Percentiles rank a stretch among this genome's conserved stretches.
Conservation (phyloP, 2,113 vertebrate species). For the Telmatochromis brichardi region DNA sequence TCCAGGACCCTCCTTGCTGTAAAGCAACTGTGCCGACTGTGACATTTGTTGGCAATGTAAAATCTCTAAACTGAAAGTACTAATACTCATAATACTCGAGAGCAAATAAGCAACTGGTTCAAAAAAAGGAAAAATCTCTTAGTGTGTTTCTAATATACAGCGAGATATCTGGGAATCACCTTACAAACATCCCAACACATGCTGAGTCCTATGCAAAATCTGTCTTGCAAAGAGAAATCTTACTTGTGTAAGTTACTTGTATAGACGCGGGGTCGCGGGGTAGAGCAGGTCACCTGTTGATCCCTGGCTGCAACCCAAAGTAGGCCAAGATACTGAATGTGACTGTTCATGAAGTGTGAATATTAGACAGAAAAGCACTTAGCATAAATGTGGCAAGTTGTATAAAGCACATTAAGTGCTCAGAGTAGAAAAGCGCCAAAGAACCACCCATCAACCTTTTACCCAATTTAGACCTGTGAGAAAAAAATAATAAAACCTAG, state of each 20-base stretch:
- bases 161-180: neutral
- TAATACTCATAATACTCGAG: neutral
- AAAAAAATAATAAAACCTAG: neutral
- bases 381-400: neutral
- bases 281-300: neutral
- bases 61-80: neutral
- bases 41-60: neutral
- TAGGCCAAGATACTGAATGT: neutral
- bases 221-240: neutral
- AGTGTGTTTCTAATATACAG: neutral
- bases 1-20: neutral
- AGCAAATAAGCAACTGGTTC: neutral
- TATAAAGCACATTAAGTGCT: neutral
- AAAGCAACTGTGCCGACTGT: neutral
- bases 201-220: neutral
- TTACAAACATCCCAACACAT: neutral
- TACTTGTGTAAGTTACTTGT: neutral
- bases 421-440: neutral
- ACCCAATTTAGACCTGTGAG: neutral
- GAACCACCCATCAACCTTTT: neutral
- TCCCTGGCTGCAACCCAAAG: neutral
- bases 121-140: neutral
- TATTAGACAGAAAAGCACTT: neutral
- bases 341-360: neutral
- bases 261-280: fast-evolving